A percentile compares a stretch with the other conserved stretches of the same genome.
phyloP scores from a whole-genome alignment of 2,888 invertebrate species.

The Cryptocheilus praepositus region DNA sequence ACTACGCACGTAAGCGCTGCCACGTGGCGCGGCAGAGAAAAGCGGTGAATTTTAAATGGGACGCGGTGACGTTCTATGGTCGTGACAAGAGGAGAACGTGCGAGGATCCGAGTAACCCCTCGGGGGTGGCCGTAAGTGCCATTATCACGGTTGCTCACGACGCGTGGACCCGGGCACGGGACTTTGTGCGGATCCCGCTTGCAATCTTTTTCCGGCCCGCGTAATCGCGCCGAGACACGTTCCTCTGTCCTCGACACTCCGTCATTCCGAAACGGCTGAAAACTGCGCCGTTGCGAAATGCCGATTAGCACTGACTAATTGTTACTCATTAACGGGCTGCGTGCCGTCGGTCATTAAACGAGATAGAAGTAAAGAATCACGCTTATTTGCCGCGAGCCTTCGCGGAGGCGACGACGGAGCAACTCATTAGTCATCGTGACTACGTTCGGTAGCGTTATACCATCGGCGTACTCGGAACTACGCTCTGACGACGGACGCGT shows the following conservation, averaged over 20 bases:
- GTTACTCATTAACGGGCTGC: too few species aligned
- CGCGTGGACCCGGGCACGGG: too few species aligned
- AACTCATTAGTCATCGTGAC: not conserved
- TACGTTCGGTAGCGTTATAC: not conserved
- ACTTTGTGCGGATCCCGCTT: too few species aligned
- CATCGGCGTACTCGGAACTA: not conserved
- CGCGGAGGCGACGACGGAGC: not conserved
- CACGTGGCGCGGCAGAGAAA: constrained; percentile 30
- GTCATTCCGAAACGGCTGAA: too few species aligned
- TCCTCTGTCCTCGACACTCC: too few species aligned
- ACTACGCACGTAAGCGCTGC: constrained; percentile 34
- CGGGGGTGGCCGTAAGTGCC: constrained; percentile 14
- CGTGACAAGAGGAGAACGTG: constrained; percentile 9
- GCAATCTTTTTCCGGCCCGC: too few species aligned
- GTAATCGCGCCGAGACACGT: too few species aligned
- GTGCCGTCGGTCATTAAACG: too few species aligned
- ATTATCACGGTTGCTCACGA: constrained; percentile 8
- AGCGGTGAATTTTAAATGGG: constrained; percentile 40
- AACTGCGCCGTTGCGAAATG: not conserved
- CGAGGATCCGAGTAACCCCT: constrained; percentile 32
- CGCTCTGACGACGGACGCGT: too few species aligned
- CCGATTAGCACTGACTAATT: not conserved
- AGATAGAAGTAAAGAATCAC: not conserved
- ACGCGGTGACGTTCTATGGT: constrained; percentile 16
- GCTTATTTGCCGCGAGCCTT: not conserved